Evolutionary conservation across 2,888 invertebrate genomes (phyloP).

Genomic region (Abscondita cerata): DNA sequence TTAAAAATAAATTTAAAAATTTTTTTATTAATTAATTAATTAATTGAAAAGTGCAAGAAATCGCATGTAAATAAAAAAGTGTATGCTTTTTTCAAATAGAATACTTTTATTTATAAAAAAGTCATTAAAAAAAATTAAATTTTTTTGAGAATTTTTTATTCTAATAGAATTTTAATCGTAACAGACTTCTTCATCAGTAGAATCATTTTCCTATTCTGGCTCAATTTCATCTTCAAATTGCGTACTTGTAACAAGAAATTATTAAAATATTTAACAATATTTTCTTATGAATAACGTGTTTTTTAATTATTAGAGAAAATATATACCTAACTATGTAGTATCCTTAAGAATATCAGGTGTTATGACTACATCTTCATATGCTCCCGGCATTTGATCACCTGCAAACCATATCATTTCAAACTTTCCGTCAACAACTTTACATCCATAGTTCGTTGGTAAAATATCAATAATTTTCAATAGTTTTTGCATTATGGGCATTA

Average conservation of each 20-base stretch:
- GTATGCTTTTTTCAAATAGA: slow-evolving; percentile 6
- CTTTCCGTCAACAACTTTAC: neutral
- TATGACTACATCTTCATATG: no score
- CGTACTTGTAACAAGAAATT: slow-evolving; percentile 23
- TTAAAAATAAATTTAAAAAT: slow-evolving; percentile 1
- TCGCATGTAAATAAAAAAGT: neutral
- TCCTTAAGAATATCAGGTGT: no score
- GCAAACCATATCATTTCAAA: neutral
- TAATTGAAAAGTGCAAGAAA: neutral
- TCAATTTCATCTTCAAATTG: slow-evolving; percentile 37
- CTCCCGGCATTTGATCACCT: no score
- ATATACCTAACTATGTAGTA: no score
- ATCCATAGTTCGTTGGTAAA: neutral
- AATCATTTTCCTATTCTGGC: slow-evolving; percentile 40
- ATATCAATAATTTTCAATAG: neutral
- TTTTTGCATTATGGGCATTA: slow-evolving; percentile 40
- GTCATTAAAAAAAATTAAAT: slow-evolving; percentile 15
- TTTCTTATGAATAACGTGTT: no score
- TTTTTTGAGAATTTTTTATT: no score
- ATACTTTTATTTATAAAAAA: slow-evolving; percentile 18
- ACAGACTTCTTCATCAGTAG: slow-evolving; percentile 36
- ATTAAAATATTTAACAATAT: no score
- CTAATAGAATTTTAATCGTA: no score
- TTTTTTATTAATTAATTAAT: neutral
- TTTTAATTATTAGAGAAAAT: no score